These are phyloP conservation scores for Mesochorus sp. DNA, from an alignment of 2,888 invertebrate genomes.

Conservation along the genomic window DNA sequence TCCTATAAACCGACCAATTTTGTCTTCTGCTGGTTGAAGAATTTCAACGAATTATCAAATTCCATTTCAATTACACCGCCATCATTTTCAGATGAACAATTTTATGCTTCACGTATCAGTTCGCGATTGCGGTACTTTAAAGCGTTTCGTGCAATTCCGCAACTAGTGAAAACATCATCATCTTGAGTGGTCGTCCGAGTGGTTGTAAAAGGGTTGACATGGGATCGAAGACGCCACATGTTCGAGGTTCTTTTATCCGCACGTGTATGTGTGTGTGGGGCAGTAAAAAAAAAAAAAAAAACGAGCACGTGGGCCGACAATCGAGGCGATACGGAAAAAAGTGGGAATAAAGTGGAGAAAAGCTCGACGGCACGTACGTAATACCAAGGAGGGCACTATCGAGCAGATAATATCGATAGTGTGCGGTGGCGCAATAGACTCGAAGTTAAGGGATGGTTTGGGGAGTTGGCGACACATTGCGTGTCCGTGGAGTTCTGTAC, in stretches of 20 bases:
- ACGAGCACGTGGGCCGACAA: not conserved
- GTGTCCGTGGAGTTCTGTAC: slow-evolving; percentile 15
- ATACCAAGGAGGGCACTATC: slow-evolving; percentile 78
- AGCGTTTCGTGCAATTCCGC: too few species aligned
- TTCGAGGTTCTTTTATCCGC: not conserved
- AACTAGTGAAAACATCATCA: not conserved
- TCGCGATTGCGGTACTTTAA: too few species aligned
- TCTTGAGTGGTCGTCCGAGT: not conserved
- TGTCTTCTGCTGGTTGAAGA: too few species aligned
- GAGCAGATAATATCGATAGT: slow-evolving; percentile 76
- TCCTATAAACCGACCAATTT: too few species aligned
- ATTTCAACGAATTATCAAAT: too few species aligned
- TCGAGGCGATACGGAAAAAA: not conserved
- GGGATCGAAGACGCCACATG: not conserved
- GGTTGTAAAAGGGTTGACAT: not conserved
- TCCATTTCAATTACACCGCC: too few species aligned
- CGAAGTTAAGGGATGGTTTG: slow-evolving; percentile 69
- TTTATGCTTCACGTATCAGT: too few species aligned
- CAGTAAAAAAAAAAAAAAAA: too few species aligned
- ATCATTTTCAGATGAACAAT: too few species aligned
- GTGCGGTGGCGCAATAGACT: slow-evolving; percentile 66
- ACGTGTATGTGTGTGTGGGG: not conserved
- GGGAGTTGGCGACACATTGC: slow-evolving; percentile 18
- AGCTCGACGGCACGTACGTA: slow-evolving; percentile 71
- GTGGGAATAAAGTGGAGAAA: not conserved